Conservation (phyloP, 2,113 vertebrate species). For the Acrocephalus kingi region DNA sequence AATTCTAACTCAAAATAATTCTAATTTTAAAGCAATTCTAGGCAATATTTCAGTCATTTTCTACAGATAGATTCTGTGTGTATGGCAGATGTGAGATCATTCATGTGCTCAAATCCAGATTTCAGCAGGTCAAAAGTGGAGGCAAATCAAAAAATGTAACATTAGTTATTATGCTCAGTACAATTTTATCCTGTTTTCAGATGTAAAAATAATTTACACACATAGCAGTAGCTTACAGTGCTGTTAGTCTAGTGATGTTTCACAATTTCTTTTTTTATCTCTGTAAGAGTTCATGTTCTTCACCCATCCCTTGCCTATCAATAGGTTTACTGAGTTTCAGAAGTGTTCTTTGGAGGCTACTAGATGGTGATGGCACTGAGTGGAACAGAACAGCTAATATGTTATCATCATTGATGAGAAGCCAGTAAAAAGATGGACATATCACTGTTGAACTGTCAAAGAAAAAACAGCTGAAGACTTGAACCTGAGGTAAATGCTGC, state of each 20-base stretch:
- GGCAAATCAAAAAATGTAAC: conserved; percentile 36
- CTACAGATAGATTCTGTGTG: not conserved
- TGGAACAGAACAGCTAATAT: not conserved
- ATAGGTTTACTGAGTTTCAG: not conserved
- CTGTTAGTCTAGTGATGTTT: not conserved
- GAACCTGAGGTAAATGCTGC: not conserved
- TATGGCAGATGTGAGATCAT: conserved; percentile 30
- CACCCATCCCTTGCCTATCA: not conserved
- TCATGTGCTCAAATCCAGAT: conserved; percentile 33
- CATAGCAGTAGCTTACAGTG: not conserved
- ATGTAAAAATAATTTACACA: not conserved
- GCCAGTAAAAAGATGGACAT: not conserved
- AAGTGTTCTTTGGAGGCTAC: not conserved
- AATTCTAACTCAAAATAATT: conserved; percentile 3
- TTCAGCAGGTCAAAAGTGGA: conserved; percentile 39
- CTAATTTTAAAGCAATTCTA: conserved; percentile 2
- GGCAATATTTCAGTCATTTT: not conserved
- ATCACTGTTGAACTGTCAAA: not conserved
- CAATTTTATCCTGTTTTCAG: conserved; percentile 28
- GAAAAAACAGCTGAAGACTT: not conserved
- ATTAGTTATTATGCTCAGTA: conserved; percentile 29
- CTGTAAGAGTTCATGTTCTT: not conserved
- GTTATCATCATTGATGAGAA: not conserved
- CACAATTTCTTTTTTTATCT: not conserved
- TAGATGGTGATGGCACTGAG: not conserved